Evolutionary conservation across 1,140 invertebrate genomes (phyloP).

Genomic region (Ips nitidus): DNA sequence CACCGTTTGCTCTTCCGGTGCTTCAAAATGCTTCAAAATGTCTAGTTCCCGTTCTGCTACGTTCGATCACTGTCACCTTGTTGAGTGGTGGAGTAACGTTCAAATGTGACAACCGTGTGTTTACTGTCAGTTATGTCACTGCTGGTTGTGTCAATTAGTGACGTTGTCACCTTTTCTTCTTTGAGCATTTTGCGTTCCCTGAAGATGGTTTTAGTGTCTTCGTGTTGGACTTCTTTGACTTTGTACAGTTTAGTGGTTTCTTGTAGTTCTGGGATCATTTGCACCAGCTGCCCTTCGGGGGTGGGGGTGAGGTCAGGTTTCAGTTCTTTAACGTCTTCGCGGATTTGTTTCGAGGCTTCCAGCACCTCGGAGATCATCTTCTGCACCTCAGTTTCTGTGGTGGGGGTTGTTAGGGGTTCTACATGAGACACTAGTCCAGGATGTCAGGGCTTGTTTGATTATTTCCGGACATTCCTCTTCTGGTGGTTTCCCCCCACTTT

Average conservation of each 20-base stretch:
- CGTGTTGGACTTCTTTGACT: constrained; percentile 19
- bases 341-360: constrained; percentile 56
- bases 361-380: constrained; percentile 56
- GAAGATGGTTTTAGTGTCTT: background rate
- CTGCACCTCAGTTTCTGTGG: constrained; percentile 51
- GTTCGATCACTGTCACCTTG: too few species aligned
- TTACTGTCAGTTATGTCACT: too few species aligned
- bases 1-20: constrained; percentile 46
- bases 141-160: too few species aligned
- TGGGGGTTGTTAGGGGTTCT: constrained; percentile 35
- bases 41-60: too few species aligned
- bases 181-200: background rate
- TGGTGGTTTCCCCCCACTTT: background rate
- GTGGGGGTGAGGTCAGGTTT: constrained; percentile 58
- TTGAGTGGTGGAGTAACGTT: too few species aligned
- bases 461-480: constrained; percentile 28
- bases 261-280: constrained; percentile 41
- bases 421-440: constrained; percentile 43
- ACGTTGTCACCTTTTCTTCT: too few species aligned
- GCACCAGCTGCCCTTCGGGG: constrained; percentile 52
- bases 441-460: constrained; percentile 42
- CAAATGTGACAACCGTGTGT: too few species aligned
- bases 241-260: constrained; percentile 36
- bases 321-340: constrained; percentile 57
- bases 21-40: too few species aligned